Evolutionary conservation across 2,797 vertebrate species (phyloP), one percentile per base, ranked within the genome.

Genomic region (Mormyrus proboscirostris): DNA sequence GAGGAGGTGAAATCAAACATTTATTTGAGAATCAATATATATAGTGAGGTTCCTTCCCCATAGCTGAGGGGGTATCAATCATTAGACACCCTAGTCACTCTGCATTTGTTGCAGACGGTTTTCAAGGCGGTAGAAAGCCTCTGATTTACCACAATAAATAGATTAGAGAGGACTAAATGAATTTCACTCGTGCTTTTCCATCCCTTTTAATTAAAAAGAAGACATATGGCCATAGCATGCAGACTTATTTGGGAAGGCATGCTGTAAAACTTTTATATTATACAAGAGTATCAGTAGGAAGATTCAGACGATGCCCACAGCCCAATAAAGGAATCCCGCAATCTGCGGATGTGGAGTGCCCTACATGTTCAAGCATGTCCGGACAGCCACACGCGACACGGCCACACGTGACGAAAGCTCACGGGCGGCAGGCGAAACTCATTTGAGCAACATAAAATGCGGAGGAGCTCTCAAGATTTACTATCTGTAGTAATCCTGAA

Each of bases 381-480:
- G 92, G 92, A 93, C 92, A 93, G 92, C 93, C 94, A 94, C 92
- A 94, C 95, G 94, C 94, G 94, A 92, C 93, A 73, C 14, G 65
- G 90, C 89, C 91, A 19, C 88, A 89, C 0, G 90, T 91, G 90
- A 83, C 92, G 94, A 94, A 94, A 95, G 95, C 92, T 93, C 88
- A 89, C 92, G 94, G 95, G 94, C 93, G 93, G 93, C 91, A 92
- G 93, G 93, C 94, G 92, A 95, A 94, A 95, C 91, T 89, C 53
- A 55, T 87, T 44, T 59, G 89, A 88, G 92, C 91, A 91, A 91
- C 94, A 93, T 93, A 94, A 95, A 94, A 94, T 93, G 93, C 94
- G 93, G 92, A 93, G 94, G 94, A 92, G 92, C 94, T 94, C 93
- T 94, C 92, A 73, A 92, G 91, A 91, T 94, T 94, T 94, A 94